Evolutionary conservation across 2,888 invertebrate species (phyloP).

Genomic region (Platycheirus rosarum): DNA sequence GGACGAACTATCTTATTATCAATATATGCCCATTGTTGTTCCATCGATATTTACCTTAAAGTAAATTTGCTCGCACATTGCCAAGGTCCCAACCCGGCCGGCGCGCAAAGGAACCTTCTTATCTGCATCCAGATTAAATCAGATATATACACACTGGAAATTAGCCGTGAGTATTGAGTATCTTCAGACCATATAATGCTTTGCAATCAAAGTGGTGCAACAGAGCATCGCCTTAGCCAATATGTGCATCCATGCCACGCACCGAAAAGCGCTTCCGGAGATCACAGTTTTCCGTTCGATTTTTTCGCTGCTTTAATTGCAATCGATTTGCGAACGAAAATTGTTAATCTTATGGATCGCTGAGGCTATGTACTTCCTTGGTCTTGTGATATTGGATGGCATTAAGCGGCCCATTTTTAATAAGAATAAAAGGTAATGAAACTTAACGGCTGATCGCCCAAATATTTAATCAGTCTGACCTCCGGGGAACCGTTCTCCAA

Average conservation of each 20-base stretch:
- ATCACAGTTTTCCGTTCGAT: slow-evolving; percentile 61
- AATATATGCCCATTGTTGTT: slow-evolving; percentile 53
- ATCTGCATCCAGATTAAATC: slow-evolving; percentile 66
- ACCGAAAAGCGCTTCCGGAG: slow-evolving; percentile 66
- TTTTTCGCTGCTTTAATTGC: slow-evolving; percentile 55
- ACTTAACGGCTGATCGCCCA: slow-evolving; percentile 83
- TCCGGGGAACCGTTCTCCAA: slow-evolving; percentile 53
- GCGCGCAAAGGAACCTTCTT: slow-evolving; percentile 52
- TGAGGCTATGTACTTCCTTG: background rate
- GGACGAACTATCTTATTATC: slow-evolving; percentile 48
- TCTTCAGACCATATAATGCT: too few species aligned
- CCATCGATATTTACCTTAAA: slow-evolving; percentile 56
- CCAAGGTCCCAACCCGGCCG: slow-evolving; percentile 44
- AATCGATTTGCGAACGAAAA: slow-evolving; percentile 1
- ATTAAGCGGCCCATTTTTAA: slow-evolving; percentile 19
- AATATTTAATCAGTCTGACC: slow-evolving; percentile 82
- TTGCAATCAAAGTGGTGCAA: slow-evolving; percentile 53
- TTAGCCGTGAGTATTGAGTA: slow-evolving; percentile 50
- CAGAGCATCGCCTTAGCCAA: slow-evolving; percentile 37
- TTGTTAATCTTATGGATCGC: slow-evolving; percentile 52
- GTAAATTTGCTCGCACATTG: slow-evolving; percentile 61
- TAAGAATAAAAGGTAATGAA: slow-evolving; percentile 76
- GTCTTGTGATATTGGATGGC: background rate
- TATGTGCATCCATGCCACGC: slow-evolving; percentile 18
- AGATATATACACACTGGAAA: slow-evolving; percentile 50